Conservation (phyloP, 92 coral and sea anemone species). For the Umimayanthus chanpuru region DNA sequence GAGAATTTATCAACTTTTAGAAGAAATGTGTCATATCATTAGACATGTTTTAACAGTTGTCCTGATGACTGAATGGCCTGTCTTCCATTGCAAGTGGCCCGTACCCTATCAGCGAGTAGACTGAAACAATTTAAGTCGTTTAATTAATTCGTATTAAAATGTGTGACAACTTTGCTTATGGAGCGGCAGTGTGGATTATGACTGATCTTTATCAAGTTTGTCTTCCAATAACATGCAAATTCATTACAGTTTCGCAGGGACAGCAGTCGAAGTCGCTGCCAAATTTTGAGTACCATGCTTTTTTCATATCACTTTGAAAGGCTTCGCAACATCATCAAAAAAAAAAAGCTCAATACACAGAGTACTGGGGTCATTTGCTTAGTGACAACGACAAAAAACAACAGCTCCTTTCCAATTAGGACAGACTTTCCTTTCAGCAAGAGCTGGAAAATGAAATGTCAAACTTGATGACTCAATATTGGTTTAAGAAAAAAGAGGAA, state of each 20-base stretch:
- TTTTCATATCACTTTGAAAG: conserved; percentile 11
- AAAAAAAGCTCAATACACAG: conserved; percentile 28
- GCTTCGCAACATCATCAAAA: conserved; percentile 29
- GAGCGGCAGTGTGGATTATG: conserved; percentile 55
- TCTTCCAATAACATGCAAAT: conserved; percentile 25
- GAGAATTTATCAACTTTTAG: conserved; percentile 42
- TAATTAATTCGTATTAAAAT: conserved; percentile 77
- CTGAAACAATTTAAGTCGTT: conserved; percentile 68
- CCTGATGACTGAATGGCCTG: conserved; percentile 48
- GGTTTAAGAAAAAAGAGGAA: conserved; percentile 78
- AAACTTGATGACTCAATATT: conserved; percentile 81
- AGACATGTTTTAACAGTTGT: conserved; percentile 69
- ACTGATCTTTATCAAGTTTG: conserved; percentile 52
- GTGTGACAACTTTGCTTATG: conserved; percentile 65
- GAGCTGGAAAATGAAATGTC: conserved; percentile 75
- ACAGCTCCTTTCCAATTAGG: conserved; percentile 30
- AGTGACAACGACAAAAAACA: conserved; percentile 25
- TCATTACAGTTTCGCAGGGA: conserved; percentile 3
- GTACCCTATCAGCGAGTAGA: conserved; percentile 62
- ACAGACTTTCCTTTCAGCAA: conserved; percentile 66
- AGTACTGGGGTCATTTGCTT: conserved; percentile 36
- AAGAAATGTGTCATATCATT: conserved; percentile 32
- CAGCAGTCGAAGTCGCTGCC: neutral
- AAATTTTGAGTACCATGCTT: conserved; percentile 9
- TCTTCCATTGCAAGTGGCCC: conserved; percentile 44